phyloP scores from a whole-genome alignment of 2,888 invertebrate genomes.

The Yponomeuta sedellus region DNA sequence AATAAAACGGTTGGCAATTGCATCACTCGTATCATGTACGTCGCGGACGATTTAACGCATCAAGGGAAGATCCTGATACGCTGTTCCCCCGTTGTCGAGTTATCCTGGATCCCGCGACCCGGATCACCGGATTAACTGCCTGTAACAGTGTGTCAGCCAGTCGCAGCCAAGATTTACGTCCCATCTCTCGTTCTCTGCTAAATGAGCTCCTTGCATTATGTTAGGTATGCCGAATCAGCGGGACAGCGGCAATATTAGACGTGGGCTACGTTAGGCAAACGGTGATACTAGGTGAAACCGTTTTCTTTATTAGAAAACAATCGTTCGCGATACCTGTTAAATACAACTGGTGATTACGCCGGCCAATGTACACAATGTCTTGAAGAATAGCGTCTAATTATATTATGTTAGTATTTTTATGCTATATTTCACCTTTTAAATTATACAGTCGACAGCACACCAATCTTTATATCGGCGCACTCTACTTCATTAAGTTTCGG shows the following conservation, averaged over 20 bases:
- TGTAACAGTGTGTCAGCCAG: slow-evolving; percentile 64
- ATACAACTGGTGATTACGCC: too few species aligned
- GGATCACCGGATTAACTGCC: slow-evolving; percentile 68
- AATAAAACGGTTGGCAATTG: neutral
- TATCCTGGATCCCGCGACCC: slow-evolving; percentile 51
- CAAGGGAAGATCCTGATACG: slow-evolving; percentile 27
- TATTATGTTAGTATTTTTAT: too few species aligned
- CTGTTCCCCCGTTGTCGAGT: slow-evolving; percentile 46
- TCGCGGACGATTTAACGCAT: slow-evolving; percentile 1
- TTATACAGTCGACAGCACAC: too few species aligned
- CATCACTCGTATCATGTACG: slow-evolving; percentile 1
- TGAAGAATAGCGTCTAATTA: too few species aligned
- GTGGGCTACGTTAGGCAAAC: too few species aligned
- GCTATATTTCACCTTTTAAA: too few species aligned
- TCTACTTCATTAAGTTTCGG: too few species aligned
- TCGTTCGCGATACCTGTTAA: too few species aligned
- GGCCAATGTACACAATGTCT: too few species aligned
- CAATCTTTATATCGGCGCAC: too few species aligned
- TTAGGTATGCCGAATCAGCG: slow-evolving; percentile 19
- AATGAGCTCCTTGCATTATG: slow-evolving; percentile 21
- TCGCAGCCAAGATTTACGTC: slow-evolving; percentile 62
- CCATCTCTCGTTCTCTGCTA: slow-evolving; percentile 53
- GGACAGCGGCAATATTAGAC: neutral
- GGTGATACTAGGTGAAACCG: too few species aligned
- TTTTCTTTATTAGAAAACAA: too few species aligned